Base-by-base conservation (phyloP, 2,888 invertebrate species). In the Xestia rhomboidea region DNA sequence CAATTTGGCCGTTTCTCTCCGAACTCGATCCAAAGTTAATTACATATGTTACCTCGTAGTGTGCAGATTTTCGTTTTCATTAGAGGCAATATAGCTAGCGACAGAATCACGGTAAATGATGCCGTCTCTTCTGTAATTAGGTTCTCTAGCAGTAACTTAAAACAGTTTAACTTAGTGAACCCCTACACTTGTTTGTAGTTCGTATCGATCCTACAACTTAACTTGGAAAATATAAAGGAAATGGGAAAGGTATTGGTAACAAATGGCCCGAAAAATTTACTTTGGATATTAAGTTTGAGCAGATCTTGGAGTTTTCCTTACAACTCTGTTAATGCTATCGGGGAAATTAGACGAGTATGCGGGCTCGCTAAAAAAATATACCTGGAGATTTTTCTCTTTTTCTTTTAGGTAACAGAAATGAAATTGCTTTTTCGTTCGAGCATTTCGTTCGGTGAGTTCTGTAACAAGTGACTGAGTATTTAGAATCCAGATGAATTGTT, bases 201-300 rank as follows among this genome's bases (percentile, higher is more conserved):
- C 75, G 67, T 76, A 81, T 75, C 72, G 67, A 79, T 67, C 77
- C 77, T 63, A 76, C 66, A 66, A 81, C 85, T 76, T 81, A 79
- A 79, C 72, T 84, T 73, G 73, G 77, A 69, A 87, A 85, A 83
- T 67, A 83, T 78, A 87, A 86, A 76, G 71, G 81, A 83, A 81
- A 88, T 79, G 73, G 69, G 76, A 84, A 86, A 77, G 49, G 73
- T 68, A 79, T 83, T 84, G 73, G 73, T 78, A 85, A 78, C 79
- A 86, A 89, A 89, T 88, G 83, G 79, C 41, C 76, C 87, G 83
- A 82, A 87, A 88, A 88, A 89, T 89, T 86, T 84, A 86, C 87
- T 87, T 87, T 85, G 78, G 80, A 85, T 83, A 86, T 79, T 84
- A 85, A 84, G 79, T 86, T 86, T 75, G 72, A 79, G 79, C 76